Conservation (phyloP, 2,113 vertebrate genomes). For the Xiphias gladius region DNA sequence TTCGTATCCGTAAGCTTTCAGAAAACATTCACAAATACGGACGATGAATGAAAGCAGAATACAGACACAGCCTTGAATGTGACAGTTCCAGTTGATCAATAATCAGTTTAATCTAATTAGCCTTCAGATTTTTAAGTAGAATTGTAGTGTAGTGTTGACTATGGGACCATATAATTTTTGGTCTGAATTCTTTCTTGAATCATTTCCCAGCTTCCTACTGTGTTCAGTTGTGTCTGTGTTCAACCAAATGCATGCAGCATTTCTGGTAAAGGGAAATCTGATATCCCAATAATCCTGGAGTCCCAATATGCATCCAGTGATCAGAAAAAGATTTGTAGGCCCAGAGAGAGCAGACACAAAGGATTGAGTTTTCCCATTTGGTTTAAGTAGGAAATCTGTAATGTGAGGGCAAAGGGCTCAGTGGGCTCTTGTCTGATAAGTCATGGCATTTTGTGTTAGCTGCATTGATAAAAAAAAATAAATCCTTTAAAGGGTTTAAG, state of each 20-base stretch:
- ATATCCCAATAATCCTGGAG: constrained; percentile 51
- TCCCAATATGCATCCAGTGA: constrained; percentile 52
- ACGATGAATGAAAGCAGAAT: too few species aligned
- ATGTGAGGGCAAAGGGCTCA: constrained; percentile 75
- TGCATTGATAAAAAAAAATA: constrained; percentile 73
- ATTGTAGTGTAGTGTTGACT: background rate
- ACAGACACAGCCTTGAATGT: too few species aligned
- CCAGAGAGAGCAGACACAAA: constrained; percentile 64
- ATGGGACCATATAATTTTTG: background rate
- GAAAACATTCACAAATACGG: too few species aligned
- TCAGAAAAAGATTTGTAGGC: constrained; percentile 61
- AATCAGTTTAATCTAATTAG: background rate
- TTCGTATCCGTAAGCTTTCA: too few species aligned
- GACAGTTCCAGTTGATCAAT: background rate
- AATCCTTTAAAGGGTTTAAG: constrained; percentile 70
- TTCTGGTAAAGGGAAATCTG: constrained; percentile 63
- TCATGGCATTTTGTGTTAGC: constrained; percentile 57
- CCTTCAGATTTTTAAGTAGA: background rate
- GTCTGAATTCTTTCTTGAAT: background rate
- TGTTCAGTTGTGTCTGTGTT: constrained; percentile 26
- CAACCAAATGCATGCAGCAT: constrained; percentile 16
- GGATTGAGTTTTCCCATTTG: constrained; percentile 67
- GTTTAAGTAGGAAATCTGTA: constrained; percentile 73
- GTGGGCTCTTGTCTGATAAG: constrained; percentile 71
- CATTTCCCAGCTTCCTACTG: background rate